Conservation (phyloP, 2,888 invertebrate genomes). For the Cheilosia vernalis region DNA sequence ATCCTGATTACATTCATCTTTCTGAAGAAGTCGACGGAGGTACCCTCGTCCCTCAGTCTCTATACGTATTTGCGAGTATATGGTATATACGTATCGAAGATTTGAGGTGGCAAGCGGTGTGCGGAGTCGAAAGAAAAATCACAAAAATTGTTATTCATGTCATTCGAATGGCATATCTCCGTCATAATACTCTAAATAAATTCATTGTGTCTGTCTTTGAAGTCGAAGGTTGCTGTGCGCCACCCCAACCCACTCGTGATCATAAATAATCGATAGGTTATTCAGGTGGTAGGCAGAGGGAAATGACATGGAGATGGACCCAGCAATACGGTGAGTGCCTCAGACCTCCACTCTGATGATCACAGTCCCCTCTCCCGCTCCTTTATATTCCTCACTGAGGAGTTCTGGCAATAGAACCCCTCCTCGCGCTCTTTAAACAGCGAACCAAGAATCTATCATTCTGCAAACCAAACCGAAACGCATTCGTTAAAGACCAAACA, state of each 20-base stretch:
- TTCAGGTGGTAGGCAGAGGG: constrained; percentile 13
- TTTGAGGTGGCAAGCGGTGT: no score
- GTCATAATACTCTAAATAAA: constrained; percentile 69
- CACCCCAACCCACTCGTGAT: constrained; percentile 15
- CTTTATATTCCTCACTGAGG: constrained; percentile 51
- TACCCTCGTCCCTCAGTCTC: neutral
- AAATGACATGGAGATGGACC: neutral
- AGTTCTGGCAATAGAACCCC: constrained; percentile 17
- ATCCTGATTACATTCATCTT: constrained; percentile 69
- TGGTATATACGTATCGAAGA: neutral
- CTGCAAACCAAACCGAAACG: constrained; percentile 21
- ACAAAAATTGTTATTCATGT: constrained; percentile 69
- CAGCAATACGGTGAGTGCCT: neutral
- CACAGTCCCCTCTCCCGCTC: neutral
- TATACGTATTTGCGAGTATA: neutral
- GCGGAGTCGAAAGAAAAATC: constrained; percentile 8
- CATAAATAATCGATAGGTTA: constrained; percentile 64
- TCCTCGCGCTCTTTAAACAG: neutral
- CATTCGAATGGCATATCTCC: constrained; percentile 69
- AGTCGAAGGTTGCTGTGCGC: constrained; percentile 29
- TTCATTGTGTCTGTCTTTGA: constrained; percentile 66
- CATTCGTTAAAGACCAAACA: constrained; percentile 7
- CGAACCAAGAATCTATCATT: constrained; percentile 15
- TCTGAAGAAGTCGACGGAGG: constrained; percentile 11
- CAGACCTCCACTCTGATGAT: neutral